Conservation (phyloP, 2,888 invertebrate species). For the Thera obeliscata region DNA sequence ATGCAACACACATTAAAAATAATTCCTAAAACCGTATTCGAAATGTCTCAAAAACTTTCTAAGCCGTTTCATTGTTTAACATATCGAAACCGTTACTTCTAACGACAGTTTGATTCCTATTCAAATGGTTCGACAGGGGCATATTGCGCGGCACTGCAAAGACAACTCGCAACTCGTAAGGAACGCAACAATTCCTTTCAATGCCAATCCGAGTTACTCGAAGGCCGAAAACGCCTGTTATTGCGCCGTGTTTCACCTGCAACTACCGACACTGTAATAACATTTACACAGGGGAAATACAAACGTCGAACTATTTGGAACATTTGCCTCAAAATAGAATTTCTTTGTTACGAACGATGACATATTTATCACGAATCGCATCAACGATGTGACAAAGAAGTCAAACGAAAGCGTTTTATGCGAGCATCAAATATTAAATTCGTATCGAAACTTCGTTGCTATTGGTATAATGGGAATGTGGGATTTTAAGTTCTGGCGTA, state of each 20-base stretch:
- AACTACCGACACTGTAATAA: slow-evolving; percentile 73
- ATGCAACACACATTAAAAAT: background rate
- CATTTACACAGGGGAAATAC: slow-evolving; percentile 82
- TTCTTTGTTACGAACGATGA: slow-evolving; percentile 77
- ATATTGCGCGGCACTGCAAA: slow-evolving; percentile 12
- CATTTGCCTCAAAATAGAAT: slow-evolving; percentile 79
- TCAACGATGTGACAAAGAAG: slow-evolving; percentile 75
- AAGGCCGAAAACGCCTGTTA: slow-evolving; percentile 59
- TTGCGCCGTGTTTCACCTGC: slow-evolving; percentile 76
- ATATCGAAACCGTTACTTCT: slow-evolving; percentile 6
- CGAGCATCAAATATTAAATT: slow-evolving; percentile 60
- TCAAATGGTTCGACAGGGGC: slow-evolving; percentile 13
- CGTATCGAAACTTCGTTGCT: slow-evolving; percentile 36
- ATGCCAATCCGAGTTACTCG: slow-evolving; percentile 61
- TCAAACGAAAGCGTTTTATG: slow-evolving; percentile 61
- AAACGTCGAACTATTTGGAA: slow-evolving; percentile 80
- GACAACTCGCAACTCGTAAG: slow-evolving; percentile 18
- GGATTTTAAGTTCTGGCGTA: slow-evolving; percentile 10
- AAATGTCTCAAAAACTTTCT: slow-evolving; percentile 4
- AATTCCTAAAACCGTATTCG: background rate
- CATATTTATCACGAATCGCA: slow-evolving; percentile 63
- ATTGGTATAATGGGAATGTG: slow-evolving; percentile 14
- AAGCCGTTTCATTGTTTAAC: slow-evolving; percentile 11
- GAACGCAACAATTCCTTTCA: slow-evolving; percentile 46
- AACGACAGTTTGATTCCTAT: slow-evolving; percentile 26